These are phyloP conservation scores for Pogoniulus pusillus DNA, from an alignment of 2,797 vertebrate species.

Conservation along the genomic window DNA sequence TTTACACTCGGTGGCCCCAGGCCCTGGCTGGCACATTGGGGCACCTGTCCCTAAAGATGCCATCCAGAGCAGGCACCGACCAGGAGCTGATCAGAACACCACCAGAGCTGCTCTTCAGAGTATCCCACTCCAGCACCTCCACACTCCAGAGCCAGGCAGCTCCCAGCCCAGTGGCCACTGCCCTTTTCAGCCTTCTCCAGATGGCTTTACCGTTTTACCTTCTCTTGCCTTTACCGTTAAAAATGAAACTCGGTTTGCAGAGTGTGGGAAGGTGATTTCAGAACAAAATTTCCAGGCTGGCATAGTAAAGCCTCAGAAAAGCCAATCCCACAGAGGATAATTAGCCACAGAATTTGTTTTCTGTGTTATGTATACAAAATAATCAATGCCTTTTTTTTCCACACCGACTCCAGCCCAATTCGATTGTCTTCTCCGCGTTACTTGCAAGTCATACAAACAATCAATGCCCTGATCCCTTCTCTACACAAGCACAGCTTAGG, in stretches of 20 bases:
- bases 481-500: constrained; percentile 60
- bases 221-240: background rate
- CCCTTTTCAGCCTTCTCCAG: background rate
- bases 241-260: background rate
- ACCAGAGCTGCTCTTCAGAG: background rate
- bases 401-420: constrained; percentile 50
- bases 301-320: constrained; percentile 62
- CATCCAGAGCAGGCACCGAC: background rate
- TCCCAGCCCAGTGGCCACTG: background rate
- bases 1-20: background rate
- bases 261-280: constrained; percentile 36
- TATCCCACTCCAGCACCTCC: background rate
- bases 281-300: constrained; percentile 36
- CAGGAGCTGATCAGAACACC: background rate
- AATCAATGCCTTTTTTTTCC: constrained; percentile 71
- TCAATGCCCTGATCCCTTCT: constrained; percentile 72
- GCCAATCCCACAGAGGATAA: constrained; percentile 40
- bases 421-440: constrained; percentile 64
- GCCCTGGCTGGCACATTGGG: background rate
- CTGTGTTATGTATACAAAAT: constrained; percentile 73
- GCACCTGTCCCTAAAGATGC: background rate
- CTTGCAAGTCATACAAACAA: constrained; percentile 75
- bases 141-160: fast-evolving
- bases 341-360: constrained; percentile 68
- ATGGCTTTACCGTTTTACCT: too few species aligned